Base-by-base conservation (phyloP, 2,888 invertebrate genomes). In the Patella depressa region DNA sequence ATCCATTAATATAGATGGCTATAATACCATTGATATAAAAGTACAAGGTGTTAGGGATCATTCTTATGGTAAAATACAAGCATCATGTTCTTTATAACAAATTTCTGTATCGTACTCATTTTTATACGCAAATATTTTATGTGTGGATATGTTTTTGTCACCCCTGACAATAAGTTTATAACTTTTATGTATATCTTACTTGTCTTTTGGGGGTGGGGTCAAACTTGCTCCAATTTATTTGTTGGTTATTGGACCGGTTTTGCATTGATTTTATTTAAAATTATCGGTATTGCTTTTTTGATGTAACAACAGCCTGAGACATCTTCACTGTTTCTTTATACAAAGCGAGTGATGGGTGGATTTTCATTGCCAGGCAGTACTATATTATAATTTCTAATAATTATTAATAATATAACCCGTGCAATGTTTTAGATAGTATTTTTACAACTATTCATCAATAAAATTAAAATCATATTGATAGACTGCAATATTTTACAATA, bases 11-110 rank as follows among this genome's bases (percentile, higher is more conserved):
- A 92, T 96, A 2, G 93, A 93, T 11, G 93, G 93, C 5, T 84
- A 87, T 76, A 85, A 82, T 7, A 92, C 93, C 57, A 89, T 93
- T 65, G 89, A 93, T 71, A 90, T 93, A 2, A 90, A 93, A 2
- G 89, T 96, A 81, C 93, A 94, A 29, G 94, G 95, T 0, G 95
- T 96, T 91, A 93, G 96, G 81, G 96, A 96, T 91, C 96, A 96
- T 88, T 95, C 95, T 83, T 96, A 95, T 88, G 95, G 95, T 89
- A 82, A 78, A 17, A 34, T 45, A 11, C 5, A 45, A 71, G 15
- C 15, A 53, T 24, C 9, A 29, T 45, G 9, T 45, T 53, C 14
- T 17, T 45, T 15, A 71, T 19, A n/a, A 12, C 1, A 53, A 29
- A 45, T 14, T 45, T 71, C 17, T 29, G 11, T n/a, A 71, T 71